Conservation (phyloP, 1,140 invertebrate genomes). For the Drosophila pruinosa region DNA sequence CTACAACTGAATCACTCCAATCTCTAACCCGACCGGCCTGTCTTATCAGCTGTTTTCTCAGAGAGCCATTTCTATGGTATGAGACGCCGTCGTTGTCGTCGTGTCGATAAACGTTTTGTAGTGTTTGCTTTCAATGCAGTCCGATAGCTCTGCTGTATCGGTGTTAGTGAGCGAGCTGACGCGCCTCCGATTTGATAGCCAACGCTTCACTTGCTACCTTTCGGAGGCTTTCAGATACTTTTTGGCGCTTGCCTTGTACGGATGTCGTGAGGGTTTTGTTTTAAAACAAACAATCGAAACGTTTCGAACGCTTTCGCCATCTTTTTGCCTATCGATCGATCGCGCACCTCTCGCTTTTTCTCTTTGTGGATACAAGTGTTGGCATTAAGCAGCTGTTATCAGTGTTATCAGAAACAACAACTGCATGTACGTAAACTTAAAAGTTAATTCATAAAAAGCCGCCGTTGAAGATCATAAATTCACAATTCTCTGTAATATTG, state of each 20-base stretch:
- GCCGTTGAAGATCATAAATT: neutral
- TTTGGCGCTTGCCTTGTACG: slow-evolving; percentile 67
- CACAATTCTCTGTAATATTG: neutral
- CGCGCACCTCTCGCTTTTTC: neutral
- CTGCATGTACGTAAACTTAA: slow-evolving; percentile 21
- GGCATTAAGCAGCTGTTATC: slow-evolving; percentile 27
- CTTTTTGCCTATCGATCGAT: too few relatives aligned
- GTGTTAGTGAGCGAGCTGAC: slow-evolving; percentile 45
- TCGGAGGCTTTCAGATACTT: slow-evolving; percentile 63
- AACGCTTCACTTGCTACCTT: slow-evolving; percentile 21
- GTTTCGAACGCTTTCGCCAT: neutral
- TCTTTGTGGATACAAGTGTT: slow-evolving; percentile 24
- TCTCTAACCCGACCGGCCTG: slow-evolving; percentile 29
- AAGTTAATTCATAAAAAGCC: slow-evolving; percentile 17
- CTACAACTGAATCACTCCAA: neutral
- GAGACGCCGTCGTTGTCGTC: neutral
- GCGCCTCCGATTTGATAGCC: slow-evolving; percentile 66
- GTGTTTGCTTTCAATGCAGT: slow-evolving; percentile 52
- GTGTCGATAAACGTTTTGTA: slow-evolving; percentile 35
- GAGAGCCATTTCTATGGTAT: neutral
- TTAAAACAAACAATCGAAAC: neutral
- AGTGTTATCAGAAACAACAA: slow-evolving; percentile 27
- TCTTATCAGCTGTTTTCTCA: slow-evolving; percentile 60
- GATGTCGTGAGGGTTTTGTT: slow-evolving; percentile 49
- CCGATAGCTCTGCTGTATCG: slow-evolving; percentile 41